Evolutionary conservation across 2,888 invertebrate species (phyloP).

Genomic region (Chouioia cunea): DNA sequence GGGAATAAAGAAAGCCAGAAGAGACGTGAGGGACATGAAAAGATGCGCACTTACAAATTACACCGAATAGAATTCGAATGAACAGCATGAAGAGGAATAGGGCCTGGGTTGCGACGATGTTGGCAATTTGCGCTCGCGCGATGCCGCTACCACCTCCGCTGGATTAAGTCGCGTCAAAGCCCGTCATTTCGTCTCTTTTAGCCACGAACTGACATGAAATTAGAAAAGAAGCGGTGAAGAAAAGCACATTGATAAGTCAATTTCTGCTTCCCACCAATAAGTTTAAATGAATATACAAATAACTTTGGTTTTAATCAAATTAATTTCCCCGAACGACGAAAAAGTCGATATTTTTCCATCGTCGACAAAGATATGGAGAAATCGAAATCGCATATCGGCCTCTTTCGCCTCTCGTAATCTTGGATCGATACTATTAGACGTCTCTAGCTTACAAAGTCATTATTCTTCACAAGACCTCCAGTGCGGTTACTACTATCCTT

Average conservation of each 20-base stretch:
- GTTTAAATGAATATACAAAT: too few species aligned
- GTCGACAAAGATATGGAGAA: too few species aligned
- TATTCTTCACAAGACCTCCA: conserved; percentile 27
- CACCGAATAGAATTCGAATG: conserved; percentile 52
- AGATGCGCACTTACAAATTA: conserved; percentile 61
- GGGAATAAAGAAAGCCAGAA: not conserved
- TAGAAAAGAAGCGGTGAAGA: conserved; percentile 43
- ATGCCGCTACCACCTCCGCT: conserved; percentile 38
- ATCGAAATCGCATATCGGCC: too few species aligned
- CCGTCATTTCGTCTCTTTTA: conserved; percentile 48
- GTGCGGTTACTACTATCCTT: conserved; percentile 21
- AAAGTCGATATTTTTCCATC: too few species aligned
- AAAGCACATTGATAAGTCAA: too few species aligned
- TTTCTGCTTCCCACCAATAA: too few species aligned
- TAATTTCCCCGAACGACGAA: too few species aligned
- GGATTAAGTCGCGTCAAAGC: conserved; percentile 50
- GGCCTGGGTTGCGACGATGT: conserved; percentile 7
- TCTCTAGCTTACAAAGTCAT: conserved; percentile 26
- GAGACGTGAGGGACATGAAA: conserved; percentile 15
- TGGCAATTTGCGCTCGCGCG: conserved; percentile 45
- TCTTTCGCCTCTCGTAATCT: conserved; percentile 27
- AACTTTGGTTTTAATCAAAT: too few species aligned
- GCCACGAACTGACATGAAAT: conserved; percentile 50
- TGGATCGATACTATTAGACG: conserved; percentile 25
- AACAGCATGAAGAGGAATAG: too few species aligned